These are phyloP conservation scores for Plodia interpunctella DNA, from an alignment of 1,140 invertebrate genomes.

Conservation along the genomic window DNA sequence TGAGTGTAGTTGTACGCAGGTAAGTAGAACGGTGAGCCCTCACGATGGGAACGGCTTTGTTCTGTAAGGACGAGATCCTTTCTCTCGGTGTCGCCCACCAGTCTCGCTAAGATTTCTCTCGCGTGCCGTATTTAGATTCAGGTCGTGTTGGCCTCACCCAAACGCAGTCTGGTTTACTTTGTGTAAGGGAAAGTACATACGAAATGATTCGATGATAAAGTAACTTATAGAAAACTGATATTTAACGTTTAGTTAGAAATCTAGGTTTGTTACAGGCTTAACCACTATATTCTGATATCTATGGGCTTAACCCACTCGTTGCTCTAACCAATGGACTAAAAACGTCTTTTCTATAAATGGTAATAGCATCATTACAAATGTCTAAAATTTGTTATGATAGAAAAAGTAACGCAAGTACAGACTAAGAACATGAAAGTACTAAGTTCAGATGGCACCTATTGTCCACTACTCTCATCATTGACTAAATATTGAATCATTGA, in stretches of 20 bases:
- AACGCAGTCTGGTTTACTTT: conserved; percentile 54
- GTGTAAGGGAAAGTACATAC: conserved; percentile 23
- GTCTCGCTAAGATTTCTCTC: conserved; percentile 58
- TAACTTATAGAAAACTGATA: neutral
- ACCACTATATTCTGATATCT: too few species aligned
- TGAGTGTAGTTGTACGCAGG: neutral
- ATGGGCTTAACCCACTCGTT: too few species aligned
- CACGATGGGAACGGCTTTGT: conserved; percentile 10
- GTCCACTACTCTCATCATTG: too few species aligned
- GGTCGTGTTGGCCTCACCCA: conserved; percentile 57
- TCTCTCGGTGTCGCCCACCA: conserved; percentile 29
- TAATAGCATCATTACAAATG: too few species aligned
- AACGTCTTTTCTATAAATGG: too few species aligned
- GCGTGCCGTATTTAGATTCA: conserved; percentile 65
- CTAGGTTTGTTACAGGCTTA: too few species aligned
- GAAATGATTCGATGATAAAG: neutral
- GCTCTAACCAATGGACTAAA: too few species aligned
- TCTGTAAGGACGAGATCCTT: conserved; percentile 51
- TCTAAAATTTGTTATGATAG: too few species aligned
- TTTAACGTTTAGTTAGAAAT: neutral
- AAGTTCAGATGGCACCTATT: too few species aligned
- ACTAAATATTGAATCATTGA: too few species aligned
- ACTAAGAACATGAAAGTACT: too few species aligned
- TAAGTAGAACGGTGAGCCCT: neutral
- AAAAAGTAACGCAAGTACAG: too few species aligned